Evolutionary conservation across 1,140 invertebrate genomes (phyloP), one percentile per base, ranked within the genome.

Genomic region (Megalonaias nervosa): DNA sequence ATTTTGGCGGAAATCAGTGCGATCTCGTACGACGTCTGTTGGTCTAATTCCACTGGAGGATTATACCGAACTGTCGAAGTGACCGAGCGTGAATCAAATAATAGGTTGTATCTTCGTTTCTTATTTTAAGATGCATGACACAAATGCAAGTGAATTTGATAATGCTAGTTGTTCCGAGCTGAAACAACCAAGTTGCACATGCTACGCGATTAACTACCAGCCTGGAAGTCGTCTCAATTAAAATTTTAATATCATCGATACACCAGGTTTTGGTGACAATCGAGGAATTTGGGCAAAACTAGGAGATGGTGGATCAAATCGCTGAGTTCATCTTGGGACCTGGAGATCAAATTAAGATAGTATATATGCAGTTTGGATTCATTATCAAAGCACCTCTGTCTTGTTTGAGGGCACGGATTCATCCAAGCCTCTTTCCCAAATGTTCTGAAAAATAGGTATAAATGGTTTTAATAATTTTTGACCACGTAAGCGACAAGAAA

Each of bases 341-440:
- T 59, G 79, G 70, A 19, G 61, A 31, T 4, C 61, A 76, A 60
- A 83, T 81, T 19, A 75, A 19, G 73, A 67, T 60, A 76, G 66
- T 16, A 73, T 86, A 3, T 82, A 86, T 79, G 84, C 84, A 31
- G 66, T 82, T 12, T 82, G 2, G 78, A 26, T 80, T 82, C 56
- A 19, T 82, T 14, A 60, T 75, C 15, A 75, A 80, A 61, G 78
- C 81, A 23, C 81, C 81, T 82, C 81, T 13, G 81, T 68, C 0
- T 61, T 82, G 9, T 82, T 84, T 75, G 61, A 67, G 23, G 11
- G 48, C 13, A 77, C 72, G 19, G 69, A 66, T 67, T 56, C 74
- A 17, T 3, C 21, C 0, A 58, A 75, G 2, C 38, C 4, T 5
- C 26, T 56, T 16, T 59, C 67, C 23, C 16, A 26, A 55, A 57